Evolutionary conservation across 1,140 invertebrate species (phyloP).

Genomic region (Glomeris maerens): DNA sequence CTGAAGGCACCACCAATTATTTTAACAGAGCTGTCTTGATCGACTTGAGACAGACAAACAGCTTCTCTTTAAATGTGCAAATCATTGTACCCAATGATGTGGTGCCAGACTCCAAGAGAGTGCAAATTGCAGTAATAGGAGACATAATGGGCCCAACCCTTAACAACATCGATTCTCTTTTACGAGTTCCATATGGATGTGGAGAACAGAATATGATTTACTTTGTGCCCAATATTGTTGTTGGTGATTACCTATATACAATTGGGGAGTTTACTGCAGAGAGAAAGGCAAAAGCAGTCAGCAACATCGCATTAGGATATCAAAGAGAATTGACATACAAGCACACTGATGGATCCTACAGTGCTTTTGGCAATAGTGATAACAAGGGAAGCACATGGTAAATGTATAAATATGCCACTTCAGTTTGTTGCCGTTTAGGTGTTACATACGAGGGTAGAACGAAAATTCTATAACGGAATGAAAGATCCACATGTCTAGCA

Average conservation of each 20-base stretch:
- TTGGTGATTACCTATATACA: conserved; percentile 55
- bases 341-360: conserved; percentile 83
- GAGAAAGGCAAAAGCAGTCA: conserved; percentile 31
- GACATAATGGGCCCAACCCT: conserved; percentile 61
- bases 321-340: conserved; percentile 84
- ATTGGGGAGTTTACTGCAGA: conserved; percentile 28
- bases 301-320: conserved; percentile 51
- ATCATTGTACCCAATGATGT: conserved; percentile 54
- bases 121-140: conserved; percentile 58
- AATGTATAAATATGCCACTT: no score
- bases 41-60: conserved; percentile 49
- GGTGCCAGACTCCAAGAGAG: conserved; percentile 51
- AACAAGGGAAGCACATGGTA: conserved; percentile 77
- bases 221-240: conserved; percentile 77
- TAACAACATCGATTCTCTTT: conserved; percentile 54
- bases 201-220: conserved; percentile 92
- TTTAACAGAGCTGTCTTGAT: conserved; percentile 59
- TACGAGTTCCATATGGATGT: conserved; percentile 72
- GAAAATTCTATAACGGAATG: no score
- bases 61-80: conserved; percentile 44
- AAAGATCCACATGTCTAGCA: no score
- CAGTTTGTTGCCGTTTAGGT: no score
- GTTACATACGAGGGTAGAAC: no score
- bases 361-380: conserved; percentile 73
- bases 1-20: conserved; percentile 61